phyloP scores from a whole-genome alignment of 2,888 invertebrate species.

The Colostygia pectinataria region DNA sequence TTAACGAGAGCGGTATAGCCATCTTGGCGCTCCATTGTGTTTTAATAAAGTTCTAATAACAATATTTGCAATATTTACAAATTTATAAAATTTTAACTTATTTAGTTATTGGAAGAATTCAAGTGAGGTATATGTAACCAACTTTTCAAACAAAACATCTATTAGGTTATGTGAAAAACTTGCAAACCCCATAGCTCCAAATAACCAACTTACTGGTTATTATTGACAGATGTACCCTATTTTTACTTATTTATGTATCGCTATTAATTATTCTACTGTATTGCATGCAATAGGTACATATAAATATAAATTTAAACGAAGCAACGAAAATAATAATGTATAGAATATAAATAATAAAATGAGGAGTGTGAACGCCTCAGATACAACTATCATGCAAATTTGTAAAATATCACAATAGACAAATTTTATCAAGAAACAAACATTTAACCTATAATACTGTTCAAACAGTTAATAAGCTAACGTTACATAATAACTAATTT shows the following conservation, averaged over 20 bases:
- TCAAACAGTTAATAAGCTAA: constrained; percentile 62
- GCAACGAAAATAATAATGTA: constrained; percentile 27
- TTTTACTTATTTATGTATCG: constrained; percentile 17
- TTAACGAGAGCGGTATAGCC: no score
- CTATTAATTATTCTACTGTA: constrained; percentile 25
- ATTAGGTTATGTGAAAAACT: background rate
- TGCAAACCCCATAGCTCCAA: constrained; percentile 13
- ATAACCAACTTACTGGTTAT: constrained; percentile 14
- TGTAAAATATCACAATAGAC: constrained; percentile 68
- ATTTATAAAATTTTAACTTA: constrained; percentile 3
- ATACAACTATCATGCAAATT: constrained; percentile 55
- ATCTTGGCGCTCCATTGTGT: no score
- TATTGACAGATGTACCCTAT: constrained; percentile 28
- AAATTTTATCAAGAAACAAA: constrained; percentile 64
- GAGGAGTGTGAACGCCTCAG: constrained; percentile 27
- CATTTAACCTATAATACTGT: constrained; percentile 81
- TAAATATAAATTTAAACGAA: constrained; percentile 19
- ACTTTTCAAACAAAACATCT: background rate
- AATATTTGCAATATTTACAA: no score
- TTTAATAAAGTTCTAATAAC: no score
- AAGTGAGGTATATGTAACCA: constrained; percentile 4
- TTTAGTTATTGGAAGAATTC: constrained; percentile 7
- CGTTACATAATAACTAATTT: constrained; percentile 61
- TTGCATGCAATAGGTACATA: constrained; percentile 16
- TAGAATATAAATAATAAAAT: constrained; percentile 30